A percentile compares a stretch with the other conserved stretches of the same genome.
These are phyloP conservation scores for Novumbra hubbsi DNA, from an alignment of 2,797 vertebrate species.

Conservation along the genomic window DNA sequence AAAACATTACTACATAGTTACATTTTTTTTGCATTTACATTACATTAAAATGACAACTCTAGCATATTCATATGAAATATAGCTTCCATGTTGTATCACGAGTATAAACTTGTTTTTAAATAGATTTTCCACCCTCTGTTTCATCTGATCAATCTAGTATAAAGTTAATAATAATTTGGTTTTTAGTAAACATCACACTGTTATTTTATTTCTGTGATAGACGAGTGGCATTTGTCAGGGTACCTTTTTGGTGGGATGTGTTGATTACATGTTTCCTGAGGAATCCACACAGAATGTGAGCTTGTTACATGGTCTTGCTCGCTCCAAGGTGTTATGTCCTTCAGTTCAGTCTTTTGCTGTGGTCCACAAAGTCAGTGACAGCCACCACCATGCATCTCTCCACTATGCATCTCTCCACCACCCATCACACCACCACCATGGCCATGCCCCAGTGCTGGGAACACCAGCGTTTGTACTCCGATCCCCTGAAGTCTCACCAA, in stretches of 20 bases:
- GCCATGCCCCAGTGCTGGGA: slow-evolving; percentile 3
- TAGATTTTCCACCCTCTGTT: not conserved
- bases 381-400: not conserved
- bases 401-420: too few relatives aligned
- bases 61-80: not conserved
- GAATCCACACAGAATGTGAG: not conserved
- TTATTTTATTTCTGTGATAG: not conserved
- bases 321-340: not conserved
- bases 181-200: not conserved
- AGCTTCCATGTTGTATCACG: not conserved
- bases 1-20: not conserved
- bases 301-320: not conserved
- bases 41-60: too few relatives aligned
- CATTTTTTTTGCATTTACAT: not conserved
- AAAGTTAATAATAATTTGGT: not conserved
- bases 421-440: not conserved
- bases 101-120: not conserved
- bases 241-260: not conserved
- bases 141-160: not conserved
- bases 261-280: not conserved
- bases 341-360: not conserved
- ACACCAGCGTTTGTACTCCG: slow-evolving; percentile 40
- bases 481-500: slow-evolving; percentile 36
- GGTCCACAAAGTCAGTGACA: not conserved
- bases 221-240: not conserved